Evolutionary conservation across 1,140 invertebrate species (phyloP).

Genomic region (Atta texana): DNA sequence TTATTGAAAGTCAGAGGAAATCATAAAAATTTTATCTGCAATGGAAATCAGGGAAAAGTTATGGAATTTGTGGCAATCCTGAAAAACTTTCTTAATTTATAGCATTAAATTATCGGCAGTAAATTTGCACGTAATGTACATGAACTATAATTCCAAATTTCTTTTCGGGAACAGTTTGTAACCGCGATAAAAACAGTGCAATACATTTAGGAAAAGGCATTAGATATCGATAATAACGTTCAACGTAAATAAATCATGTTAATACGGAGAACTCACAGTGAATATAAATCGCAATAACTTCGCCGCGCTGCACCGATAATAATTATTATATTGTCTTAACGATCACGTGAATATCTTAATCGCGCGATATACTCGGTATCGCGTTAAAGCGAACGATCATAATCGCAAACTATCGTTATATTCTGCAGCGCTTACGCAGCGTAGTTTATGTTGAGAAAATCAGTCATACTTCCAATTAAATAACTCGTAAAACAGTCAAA

Average conservation of each 20-base stretch:
- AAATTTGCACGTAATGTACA: not conserved
- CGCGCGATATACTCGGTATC: not conserved
- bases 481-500: slow-evolving; percentile 40
- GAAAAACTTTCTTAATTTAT: too few relatives aligned
- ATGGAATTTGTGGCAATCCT: too few relatives aligned
- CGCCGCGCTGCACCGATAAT: not conserved
- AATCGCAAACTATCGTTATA: slow-evolving; percentile 29
- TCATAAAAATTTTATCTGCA: too few relatives aligned
- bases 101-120: too few relatives aligned
- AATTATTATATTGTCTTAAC: slow-evolving; percentile 42
- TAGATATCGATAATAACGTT: not conserved
- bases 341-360: slow-evolving; percentile 25
- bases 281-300: slow-evolving; percentile 1
- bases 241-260: slow-evolving; percentile 21
- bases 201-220: not conserved
- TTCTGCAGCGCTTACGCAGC: slow-evolving; percentile 5
- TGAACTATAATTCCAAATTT: not conserved
- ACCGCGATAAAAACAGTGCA: not conserved
- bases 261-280: not conserved
- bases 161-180: not conserved
- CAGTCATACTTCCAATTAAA: slow-evolving; percentile 14
- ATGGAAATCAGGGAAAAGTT: too few relatives aligned
- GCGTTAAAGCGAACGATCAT: slow-evolving; percentile 36
- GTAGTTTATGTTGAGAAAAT: slow-evolving; percentile 43
- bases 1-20: too few relatives aligned